phyloP scores from a whole-genome alignment of 2,888 invertebrate genomes.

The Hofmannophila pseudospretella region DNA sequence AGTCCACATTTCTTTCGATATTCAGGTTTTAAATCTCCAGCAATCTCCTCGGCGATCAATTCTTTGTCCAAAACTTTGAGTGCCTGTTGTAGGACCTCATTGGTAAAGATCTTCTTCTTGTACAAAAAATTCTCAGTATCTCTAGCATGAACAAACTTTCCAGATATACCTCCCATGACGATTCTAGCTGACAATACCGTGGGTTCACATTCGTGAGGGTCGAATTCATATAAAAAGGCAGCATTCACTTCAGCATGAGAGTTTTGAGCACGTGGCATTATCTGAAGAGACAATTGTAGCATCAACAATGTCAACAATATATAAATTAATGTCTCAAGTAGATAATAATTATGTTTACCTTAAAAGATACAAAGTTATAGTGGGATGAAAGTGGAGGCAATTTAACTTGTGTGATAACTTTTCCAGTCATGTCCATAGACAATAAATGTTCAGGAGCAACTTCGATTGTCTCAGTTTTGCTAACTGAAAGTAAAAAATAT shows the following conservation, averaged over 20 bases:
- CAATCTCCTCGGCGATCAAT: constrained; percentile 73
- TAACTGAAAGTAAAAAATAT: constrained; percentile 66
- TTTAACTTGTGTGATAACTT: constrained; percentile 41
- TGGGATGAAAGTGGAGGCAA: constrained; percentile 45
- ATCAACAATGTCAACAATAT: no score
- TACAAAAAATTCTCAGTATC: constrained; percentile 72
- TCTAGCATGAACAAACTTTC: constrained; percentile 75
- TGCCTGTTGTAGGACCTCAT: constrained; percentile 67
- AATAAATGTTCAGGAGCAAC: constrained; percentile 47
- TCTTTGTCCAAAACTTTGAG: constrained; percentile 76
- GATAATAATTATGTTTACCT: no score
- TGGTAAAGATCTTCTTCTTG: constrained; percentile 56
- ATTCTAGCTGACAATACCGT: constrained; percentile 69
- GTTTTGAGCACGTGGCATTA: constrained; percentile 85
- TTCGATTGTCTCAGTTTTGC: constrained; percentile 29
- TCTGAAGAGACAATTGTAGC: no score
- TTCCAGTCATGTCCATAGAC: constrained; percentile 45
- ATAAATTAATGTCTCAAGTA: no score
- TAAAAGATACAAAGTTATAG: constrained; percentile 45
- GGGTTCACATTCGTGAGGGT: constrained; percentile 27
- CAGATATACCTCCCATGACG: constrained; percentile 79
- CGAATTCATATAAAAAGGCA: constrained; percentile 81
- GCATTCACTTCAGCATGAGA: constrained; percentile 87
- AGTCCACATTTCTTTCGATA: constrained; percentile 80
- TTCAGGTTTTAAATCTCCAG: constrained; percentile 77